Base-by-base conservation (phyloP, 2,797 vertebrate species). In the Anguilla pacifica region DNA sequence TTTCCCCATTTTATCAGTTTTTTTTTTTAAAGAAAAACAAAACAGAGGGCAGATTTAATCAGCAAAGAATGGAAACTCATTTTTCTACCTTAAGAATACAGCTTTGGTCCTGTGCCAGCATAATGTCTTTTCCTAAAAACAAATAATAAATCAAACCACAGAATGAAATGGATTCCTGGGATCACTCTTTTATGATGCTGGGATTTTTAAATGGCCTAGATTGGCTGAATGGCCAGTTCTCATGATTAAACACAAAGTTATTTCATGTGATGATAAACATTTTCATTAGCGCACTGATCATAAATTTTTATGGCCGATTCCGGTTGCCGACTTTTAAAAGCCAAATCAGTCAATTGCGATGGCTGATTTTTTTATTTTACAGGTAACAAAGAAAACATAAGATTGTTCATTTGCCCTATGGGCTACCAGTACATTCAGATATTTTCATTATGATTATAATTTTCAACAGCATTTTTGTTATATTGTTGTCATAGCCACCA, bases 31-130 rank as follows among this genome's bases (percentile, higher is more conserved):
- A 19, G 10, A 81, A 88, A 86, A 90, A 46, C 89, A 89, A 90
- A 93, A 92, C 92, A 94, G 94, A 95, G 94, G 94, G 95, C 94
- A 95, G 82, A 25, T 92, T 95, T 96, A 95, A 96, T 94, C 94
- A 93, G 94, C 94, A 95, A 96, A 95, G 95, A 93, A 94, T 95
- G 95, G 95, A 96, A 96, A 96, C 94, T 92, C 90, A 93, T 89
- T 87, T 90, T 88, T 92, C 90, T 91, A 95, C 94, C 95, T 95
- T 94, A 96, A 96, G 93, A 96, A 96, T 95, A 96, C 39, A 74
- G 31, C 83, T 88, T 97, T 97, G 96, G 96, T 96, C 96, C 96
- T 96, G 72, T 95, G 94, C 95, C 95, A 96, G 96, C 95, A 95
- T 94, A 96, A 96, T 96, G 96, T 95, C 95, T 96, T 95, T 91